Conservation (phyloP, 2,113 vertebrate species). For the Hydrochoerus hydrochaeris region DNA sequence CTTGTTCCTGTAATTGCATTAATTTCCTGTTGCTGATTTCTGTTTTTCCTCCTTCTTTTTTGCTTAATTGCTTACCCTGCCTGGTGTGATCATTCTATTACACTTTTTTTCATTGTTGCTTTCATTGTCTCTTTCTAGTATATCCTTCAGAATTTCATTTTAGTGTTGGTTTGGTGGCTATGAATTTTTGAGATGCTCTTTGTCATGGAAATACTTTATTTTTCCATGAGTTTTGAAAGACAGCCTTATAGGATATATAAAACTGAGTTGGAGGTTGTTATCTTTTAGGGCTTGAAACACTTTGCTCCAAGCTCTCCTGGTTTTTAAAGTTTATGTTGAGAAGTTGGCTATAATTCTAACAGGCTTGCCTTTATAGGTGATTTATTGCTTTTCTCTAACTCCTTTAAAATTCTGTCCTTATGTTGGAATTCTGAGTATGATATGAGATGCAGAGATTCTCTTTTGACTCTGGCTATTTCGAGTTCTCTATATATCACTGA, state of each 20-base stretch:
- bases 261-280: neutral
- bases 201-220: neutral
- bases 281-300: neutral
- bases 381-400: neutral
- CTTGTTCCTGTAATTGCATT: neutral
- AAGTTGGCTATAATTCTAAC: neutral
- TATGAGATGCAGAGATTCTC: neutral
- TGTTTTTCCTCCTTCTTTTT: neutral
- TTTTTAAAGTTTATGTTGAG: neutral
- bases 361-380: neutral
- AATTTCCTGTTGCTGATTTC: neutral
- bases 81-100: neutral
- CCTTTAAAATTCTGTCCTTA: neutral
- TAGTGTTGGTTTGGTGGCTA: neutral
- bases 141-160: neutral
- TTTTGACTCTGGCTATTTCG: neutral
- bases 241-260: neutral
- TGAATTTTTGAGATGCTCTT: neutral
- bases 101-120: neutral
- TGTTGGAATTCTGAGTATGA: neutral
- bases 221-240: neutral
- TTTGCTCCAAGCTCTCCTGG: neutral
- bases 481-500: neutral
- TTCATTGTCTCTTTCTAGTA: neutral
- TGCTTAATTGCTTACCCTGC: neutral